Evolutionary conservation across 2,797 vertebrate genomes (phyloP), one percentile per base, ranked within the genome.

Genomic region (Staurois parvus): DNA sequence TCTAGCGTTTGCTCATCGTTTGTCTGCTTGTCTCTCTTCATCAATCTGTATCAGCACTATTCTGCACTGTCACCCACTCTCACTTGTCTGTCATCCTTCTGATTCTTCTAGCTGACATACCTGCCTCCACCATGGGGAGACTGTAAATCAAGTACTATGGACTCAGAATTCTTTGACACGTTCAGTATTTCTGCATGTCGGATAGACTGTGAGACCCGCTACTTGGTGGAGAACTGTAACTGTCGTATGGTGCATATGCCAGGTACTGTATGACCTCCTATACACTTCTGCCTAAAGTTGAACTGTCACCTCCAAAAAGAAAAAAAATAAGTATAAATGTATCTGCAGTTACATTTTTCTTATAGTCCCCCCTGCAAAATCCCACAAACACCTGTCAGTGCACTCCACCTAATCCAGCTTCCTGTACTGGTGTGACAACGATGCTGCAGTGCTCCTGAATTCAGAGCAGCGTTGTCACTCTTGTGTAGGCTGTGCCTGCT

Each of bases 211-310:
- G 98, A 99, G 95, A 99, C 98, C 0, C 96, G 98, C 0, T 99
- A 99, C 93, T 93, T 99, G 93, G 97, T 99, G 93, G 98, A 99
- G 92, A 99, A 99, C 94, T 99, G 98, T 94, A 99, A 99, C 94
- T 99, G 98, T 90, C 96, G 98, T 89, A 99, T 99, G 98, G 98
- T 99, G 67, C 98, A 99, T 90, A 99, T 99, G 98, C 98, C 98
- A 13, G 98, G 98, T 99, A 94, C 83, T 94, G 13, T 34, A 64
- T 74, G 66, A 15, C 1, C 11, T 11, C 17, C 0, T 15, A 15
- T 42, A 79, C 13, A 17, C n/a, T 45, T 59, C 17, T 68, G 7
- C 28, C 4, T 37, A 72, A 32, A 15, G 56, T 45, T 13, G 2
- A 45, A 45, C 42, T 45, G 48, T 52, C 13, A 15, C 42, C 2